These are phyloP conservation scores for Mylabris phalerata DNA, from an alignment of 1,140 invertebrate species.

Conservation along the genomic window DNA sequence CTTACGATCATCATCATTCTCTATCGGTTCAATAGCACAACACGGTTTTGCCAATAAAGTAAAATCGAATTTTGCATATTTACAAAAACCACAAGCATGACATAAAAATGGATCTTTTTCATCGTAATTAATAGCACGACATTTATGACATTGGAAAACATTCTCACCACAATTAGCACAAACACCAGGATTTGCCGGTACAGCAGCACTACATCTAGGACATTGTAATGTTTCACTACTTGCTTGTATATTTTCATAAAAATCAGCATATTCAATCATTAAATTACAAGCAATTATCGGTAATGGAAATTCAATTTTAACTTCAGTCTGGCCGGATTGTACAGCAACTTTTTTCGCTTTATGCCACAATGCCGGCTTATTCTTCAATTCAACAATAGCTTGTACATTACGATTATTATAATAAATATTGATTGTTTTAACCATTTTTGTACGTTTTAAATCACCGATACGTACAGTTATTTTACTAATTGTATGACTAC, in stretches of 20 bases:
- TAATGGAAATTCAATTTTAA: slow-evolving; percentile 92
- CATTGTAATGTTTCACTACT: slow-evolving; percentile 88
- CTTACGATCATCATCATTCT: slow-evolving; percentile 93
- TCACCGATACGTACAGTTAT: slow-evolving; percentile 91
- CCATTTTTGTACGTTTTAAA: slow-evolving; percentile 95
- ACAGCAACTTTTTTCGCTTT: slow-evolving; percentile 88
- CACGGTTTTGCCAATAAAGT: slow-evolving; percentile 83
- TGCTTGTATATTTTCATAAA: slow-evolving; percentile 84
- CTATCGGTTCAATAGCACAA: slow-evolving; percentile 94
- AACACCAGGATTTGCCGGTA: slow-evolving; percentile 94
- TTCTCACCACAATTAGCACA: slow-evolving; percentile 98
- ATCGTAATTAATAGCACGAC: slow-evolving; percentile 97
- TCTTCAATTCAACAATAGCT: slow-evolving; percentile 94
- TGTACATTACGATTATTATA: slow-evolving; percentile 95
- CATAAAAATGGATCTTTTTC: slow-evolving; percentile 98
- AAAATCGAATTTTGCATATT: slow-evolving; percentile 99
- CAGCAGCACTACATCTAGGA: slow-evolving; percentile 90
- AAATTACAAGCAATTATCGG: slow-evolving; percentile 96
- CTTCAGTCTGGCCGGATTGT: slow-evolving; percentile 86
- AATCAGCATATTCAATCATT: slow-evolving; percentile 98
- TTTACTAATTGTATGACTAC: slow-evolving; percentile 90
- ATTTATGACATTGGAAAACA: slow-evolving; percentile 97
- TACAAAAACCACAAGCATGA: slow-evolving; percentile 97
- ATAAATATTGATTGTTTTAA: slow-evolving; percentile 90
- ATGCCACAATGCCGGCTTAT: slow-evolving; percentile 92